Evolutionary conservation across 1,140 invertebrate species (phyloP), one percentile per base, ranked within the genome.

Genomic region (Drosophila subobscura): DNA sequence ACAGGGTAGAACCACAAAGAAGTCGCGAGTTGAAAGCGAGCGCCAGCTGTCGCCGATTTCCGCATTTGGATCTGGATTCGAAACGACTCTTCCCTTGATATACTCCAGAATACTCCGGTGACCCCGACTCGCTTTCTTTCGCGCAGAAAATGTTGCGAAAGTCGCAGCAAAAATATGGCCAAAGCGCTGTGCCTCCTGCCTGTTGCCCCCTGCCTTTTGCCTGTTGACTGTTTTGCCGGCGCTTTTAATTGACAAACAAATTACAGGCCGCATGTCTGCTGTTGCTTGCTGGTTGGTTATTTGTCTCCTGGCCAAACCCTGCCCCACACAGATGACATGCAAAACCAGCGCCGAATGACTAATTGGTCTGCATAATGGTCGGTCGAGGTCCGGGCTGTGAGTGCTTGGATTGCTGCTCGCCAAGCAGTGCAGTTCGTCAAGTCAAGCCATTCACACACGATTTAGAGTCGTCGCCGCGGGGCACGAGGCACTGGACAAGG

Each of bases 211-310:
- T 20, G 16, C 33, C 47, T 50, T 3, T n/a, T 33, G 79, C 79
- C 61, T 75, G 81, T 54, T 75, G 74, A 63, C 80, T 20, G 16
- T 77, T 67, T 81, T 74, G 79, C 68, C 56, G 61, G 67, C 61
- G 66, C 74, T 83, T 88, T 88, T 88, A 86, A 86, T 86, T 86
- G 83, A 86, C 81, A 85, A 86, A 85, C 80, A 85, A 85, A 86
- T 85, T 80, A 85, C 77, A 85, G 66, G 59, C 74, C 78, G 75
- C 79, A 77, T 77, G 79, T 66, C 77, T 75, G 74, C 42, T 53
- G 49, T 23, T 27, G 58, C 29, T 42, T 50, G 63, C 20, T 46
- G 64, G 57, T 53, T 51, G 65, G 57, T 58, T 51, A 53, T 72
- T 47, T 71, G 52, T 67, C 29, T 23, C 44, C 44, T 55, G 72